Conservation (phyloP, 2,113 vertebrate genomes). For the Tauraco erythrolophus region DNA sequence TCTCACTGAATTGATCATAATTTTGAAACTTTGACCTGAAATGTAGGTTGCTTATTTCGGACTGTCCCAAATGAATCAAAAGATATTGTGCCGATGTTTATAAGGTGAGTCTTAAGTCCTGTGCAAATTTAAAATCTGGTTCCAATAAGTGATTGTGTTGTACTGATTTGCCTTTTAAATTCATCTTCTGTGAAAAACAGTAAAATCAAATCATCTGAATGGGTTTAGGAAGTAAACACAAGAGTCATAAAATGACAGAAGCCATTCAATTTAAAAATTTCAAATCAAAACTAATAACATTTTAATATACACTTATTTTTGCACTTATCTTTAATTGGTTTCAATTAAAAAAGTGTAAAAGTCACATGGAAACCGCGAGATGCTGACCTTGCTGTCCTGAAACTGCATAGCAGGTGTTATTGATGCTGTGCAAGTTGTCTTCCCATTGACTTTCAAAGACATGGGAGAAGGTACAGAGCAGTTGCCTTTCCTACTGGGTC, state of each 20-base stretch:
- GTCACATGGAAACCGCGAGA: not conserved
- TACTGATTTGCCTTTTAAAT: not conserved
- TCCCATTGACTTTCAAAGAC: not conserved
- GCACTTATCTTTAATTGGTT: not conserved
- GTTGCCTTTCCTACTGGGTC: rapidly evolving
- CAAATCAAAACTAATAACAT: not conserved
- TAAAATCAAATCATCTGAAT: not conserved
- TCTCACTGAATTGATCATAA: not conserved
- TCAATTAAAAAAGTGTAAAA: not conserved
- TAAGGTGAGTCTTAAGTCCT: not conserved
- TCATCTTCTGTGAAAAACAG: not conserved
- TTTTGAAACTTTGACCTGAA: not conserved
- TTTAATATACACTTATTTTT: not conserved
- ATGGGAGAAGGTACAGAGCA: not conserved
- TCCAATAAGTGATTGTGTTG: not conserved
- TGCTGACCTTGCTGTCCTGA: not conserved
- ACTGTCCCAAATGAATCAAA: not conserved
- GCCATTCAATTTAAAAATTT: not conserved
- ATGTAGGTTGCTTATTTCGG: not conserved
- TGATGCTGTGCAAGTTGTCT: not conserved
- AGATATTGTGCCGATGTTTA: not conserved
- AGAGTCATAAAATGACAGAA: not conserved
- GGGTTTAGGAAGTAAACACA: not conserved
- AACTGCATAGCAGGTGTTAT: rapidly evolving
- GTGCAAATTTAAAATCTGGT: not conserved